Percentiles rank a stretch among this genome's conserved stretches.
These are phyloP conservation scores for Enoplosus armatus DNA, from an alignment of 2,797 vertebrate genomes.

Conservation along the genomic window DNA sequence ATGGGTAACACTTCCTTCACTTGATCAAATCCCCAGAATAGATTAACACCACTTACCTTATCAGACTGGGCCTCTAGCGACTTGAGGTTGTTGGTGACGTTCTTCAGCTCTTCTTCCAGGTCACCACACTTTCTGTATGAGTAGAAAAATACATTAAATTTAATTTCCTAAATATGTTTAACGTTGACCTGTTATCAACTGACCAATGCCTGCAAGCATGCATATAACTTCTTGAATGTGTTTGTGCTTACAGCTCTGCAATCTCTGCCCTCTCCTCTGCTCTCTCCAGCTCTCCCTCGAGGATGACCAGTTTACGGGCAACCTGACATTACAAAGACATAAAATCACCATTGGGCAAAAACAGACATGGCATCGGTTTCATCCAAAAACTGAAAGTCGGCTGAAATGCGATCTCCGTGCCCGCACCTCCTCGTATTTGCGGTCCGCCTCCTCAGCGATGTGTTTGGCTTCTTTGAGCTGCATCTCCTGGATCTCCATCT, in stretches of 20 bases:
- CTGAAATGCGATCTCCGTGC: neutral
- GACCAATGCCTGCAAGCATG: neutral
- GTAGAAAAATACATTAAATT: neutral
- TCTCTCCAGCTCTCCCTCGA: constrained; percentile 96
- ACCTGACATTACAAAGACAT: constrained; percentile 83
- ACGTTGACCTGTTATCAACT: neutral
- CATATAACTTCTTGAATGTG: neutral
- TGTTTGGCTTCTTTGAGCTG: constrained; percentile 98
- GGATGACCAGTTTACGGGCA: constrained; percentile 95
- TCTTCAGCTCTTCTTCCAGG: constrained; percentile 97
- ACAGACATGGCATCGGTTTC: neutral
- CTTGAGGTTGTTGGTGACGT: constrained; percentile 97
- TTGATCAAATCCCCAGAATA: neutral
- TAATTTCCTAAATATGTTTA: neutral
- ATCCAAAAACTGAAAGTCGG: neutral
- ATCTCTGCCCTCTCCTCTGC: constrained; percentile 96
- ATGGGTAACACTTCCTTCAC: neutral
- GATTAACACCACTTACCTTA: constrained; percentile 84
- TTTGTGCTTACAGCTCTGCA: constrained; percentile 91
- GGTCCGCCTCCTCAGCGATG: constrained; percentile 96
- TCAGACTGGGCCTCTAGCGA: constrained; percentile 97
- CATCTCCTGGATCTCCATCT: constrained; percentile 98
- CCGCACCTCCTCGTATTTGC: constrained; percentile 96
- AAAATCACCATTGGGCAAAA: neutral
- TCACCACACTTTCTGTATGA: constrained; percentile 91